phyloP scores from a whole-genome alignment of 2,888 invertebrate genomes.

The Agriotes lineatus region DNA sequence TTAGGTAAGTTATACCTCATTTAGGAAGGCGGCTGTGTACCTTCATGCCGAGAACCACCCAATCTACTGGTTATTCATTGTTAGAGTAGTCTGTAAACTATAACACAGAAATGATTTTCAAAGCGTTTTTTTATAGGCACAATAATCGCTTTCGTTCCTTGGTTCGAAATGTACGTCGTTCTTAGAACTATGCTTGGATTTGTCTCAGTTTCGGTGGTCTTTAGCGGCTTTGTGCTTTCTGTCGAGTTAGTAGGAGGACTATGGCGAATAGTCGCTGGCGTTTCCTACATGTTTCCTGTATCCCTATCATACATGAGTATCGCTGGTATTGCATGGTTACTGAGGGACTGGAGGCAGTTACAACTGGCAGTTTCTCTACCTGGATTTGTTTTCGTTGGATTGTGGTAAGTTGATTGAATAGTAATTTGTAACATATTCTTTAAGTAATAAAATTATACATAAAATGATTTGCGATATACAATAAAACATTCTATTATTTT shows the following conservation, averaged over 20 bases:
- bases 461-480: no score
- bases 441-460: no score
- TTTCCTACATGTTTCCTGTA: conserved; percentile 84
- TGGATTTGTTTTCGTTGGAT: conserved; percentile 74
- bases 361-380: conserved; percentile 81
- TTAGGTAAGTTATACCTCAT: conserved; percentile 67
- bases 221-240: conserved; percentile 83
- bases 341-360: conserved; percentile 80
- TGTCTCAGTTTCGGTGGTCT: conserved; percentile 85
- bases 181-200: conserved; percentile 80
- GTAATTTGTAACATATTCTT: no score
- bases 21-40: no score
- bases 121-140: conserved; percentile 62
- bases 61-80: no score
- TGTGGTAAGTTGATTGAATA: conserved; percentile 71
- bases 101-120: no score
- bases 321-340: conserved; percentile 76
- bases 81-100: no score
- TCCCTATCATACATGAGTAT: conserved; percentile 82
- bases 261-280: conserved; percentile 84
- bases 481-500: conserved; percentile 16
- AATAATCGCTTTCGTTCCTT: conserved; percentile 77
- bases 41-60: no score
- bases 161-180: conserved; percentile 78
- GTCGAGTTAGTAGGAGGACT: conserved; percentile 84